Conservation (phyloP, 2,888 invertebrate species). For the Galerucella calmariensis region DNA sequence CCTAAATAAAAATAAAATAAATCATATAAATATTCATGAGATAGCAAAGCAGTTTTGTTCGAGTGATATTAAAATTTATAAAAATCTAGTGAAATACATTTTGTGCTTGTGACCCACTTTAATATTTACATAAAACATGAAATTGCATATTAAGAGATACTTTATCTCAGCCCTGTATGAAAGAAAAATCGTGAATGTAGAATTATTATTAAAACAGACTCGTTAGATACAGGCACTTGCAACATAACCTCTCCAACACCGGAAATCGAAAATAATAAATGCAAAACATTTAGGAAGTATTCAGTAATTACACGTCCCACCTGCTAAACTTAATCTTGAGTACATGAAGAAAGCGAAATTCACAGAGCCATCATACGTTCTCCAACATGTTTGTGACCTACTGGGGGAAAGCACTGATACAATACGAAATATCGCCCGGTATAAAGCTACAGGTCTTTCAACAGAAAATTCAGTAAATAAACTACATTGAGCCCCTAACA, state of each 20-base stretch:
- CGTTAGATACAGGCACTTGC: not conserved
- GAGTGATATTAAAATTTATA: too few species aligned
- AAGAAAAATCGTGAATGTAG: not conserved
- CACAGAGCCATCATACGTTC: conserved; percentile 45
- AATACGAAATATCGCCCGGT: conserved; percentile 57
- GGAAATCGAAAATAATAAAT: conserved; percentile 22
- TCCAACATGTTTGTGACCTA: conserved; percentile 41
- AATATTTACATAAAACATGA: too few species aligned
- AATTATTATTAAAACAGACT: not conserved
- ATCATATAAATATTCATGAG: too few species aligned
- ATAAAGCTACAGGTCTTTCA: conserved; percentile 58
- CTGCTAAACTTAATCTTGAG: conserved; percentile 26
- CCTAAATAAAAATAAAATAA: too few species aligned
- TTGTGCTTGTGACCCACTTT: too few species aligned
- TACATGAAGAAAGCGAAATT: conserved; percentile 42
- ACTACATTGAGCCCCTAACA: conserved; percentile 57
- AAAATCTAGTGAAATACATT: too few species aligned
- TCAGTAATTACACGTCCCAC: conserved; percentile 30
- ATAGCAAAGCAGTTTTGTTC: too few species aligned
- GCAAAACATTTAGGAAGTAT: conserved; percentile 30
- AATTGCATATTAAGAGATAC: not conserved
- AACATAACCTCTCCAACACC: conserved; percentile 17
- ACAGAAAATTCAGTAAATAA: conserved; percentile 58
- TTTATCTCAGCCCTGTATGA: not conserved
- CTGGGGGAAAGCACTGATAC: conserved; percentile 58